Base-by-base conservation (phyloP, 1,140 invertebrate genomes). In the Epicauta chinensis region DNA sequence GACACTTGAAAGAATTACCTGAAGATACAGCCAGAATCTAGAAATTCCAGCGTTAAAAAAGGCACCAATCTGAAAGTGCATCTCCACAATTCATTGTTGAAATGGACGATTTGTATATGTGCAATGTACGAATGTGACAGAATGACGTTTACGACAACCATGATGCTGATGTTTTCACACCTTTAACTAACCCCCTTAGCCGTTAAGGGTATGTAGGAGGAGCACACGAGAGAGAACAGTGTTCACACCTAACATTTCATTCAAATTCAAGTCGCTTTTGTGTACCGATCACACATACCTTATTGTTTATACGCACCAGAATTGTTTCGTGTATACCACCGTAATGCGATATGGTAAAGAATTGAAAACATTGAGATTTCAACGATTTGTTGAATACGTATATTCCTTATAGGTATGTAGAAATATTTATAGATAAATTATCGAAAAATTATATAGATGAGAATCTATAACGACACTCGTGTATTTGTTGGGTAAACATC, bases 401-500 rank as follows among this genome's bases (percentile, higher is more conserved):
- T n/a, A n/a, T n/a, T n/a, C n/a, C n/a, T n/a, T n/a, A n/a, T 23
- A 23, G 23, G 4, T 23, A 23, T 23, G 23, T 23, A 23, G 4
- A 34, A 4, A 11, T 34, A 34, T 30, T 5, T 30, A 30, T 30
- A 5, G 29, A 30, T 30, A 30, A 5, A 30, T 30, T 30, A 4
- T 10, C 29, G 10, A 30, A 3, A n/a, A 11, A n/a, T 34, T 4
- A 34, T 34, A 34, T 34, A 23, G 32, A 34, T 34, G 5, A 3
- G 32, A 3, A 34, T 12, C 9, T 34, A 34, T 32, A 46, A n/a
- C 7, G 11, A 53, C 38, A 13, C 15, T 29, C 36, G 14, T 31
- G 43, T 55, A 59, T 53, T 40, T 53, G 58, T 56, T 59, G 58
- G 46, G 39, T 60, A 59, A 62, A 62, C 60, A 62, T 62, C 60